Base-by-base conservation (phyloP, 35 echinoderm and acorn worm species). In the Apostichopus parvimensis region DNA sequence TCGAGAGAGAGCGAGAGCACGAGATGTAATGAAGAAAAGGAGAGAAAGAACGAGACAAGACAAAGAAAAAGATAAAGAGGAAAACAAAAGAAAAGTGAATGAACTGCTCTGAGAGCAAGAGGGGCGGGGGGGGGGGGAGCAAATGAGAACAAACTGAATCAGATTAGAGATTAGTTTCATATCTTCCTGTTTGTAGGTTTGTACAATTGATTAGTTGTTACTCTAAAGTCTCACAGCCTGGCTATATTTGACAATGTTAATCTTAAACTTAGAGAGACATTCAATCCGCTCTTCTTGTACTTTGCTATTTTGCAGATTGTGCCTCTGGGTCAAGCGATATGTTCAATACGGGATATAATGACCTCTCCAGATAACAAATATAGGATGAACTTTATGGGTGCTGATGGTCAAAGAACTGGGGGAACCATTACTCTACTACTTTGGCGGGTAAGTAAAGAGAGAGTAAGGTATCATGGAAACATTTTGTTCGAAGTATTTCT, bases 331-430 rank as follows among this genome's bases (percentile, higher is more conserved):
- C 93, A 94, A 72, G 94, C 90, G 57, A 91, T 98, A 70, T 98
- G 97, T 70, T 95, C 97, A 6, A 92, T 98, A 87, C 78, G 95
- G 12, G 97, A 98, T 28, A 98, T 98, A 64, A 86, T 98, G 14
- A 87, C 94, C 9, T 92, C 94, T 4, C 94, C 97, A 7, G 93
- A 94, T 24, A 95, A 95, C 91, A 91, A 90, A 64, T 82, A 94
- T 75, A 91, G 91, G 5, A 92, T 95, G 75, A 84, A 92, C 59
- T 92, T 98, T 71, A 87, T 94, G n/a, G 92, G 87, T 6, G 87
- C 90, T 57, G 94, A 94, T 52, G 93, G 88, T 10, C 92, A 34
- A 54, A 77, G 25, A 15, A 90, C 87, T 26, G 94, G 94, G 53
- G 97, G 94, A 21, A 95, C 86, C 6, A 93, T 98, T 23, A 98